Base-by-base conservation (phyloP, 2,888 invertebrate species). In the Oscheius sp. region DNA sequence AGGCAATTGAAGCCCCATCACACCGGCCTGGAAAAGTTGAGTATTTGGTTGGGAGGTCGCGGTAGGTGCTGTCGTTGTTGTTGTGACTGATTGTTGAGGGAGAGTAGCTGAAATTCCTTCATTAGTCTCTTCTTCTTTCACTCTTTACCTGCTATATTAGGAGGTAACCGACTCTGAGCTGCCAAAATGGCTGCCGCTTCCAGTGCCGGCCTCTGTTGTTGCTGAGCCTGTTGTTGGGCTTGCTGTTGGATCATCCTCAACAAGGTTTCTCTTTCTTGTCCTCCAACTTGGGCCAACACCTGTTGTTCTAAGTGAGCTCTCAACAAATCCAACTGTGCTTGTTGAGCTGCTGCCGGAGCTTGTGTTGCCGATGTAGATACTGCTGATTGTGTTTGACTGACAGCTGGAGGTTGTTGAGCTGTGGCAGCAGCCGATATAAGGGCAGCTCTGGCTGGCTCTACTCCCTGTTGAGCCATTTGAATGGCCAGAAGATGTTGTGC, bases 291-390 rank as follows among this genome's bases (percentile, higher is more conserved):
- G 4, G 12, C 30, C 36, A 36, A 30, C 22, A 56, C 54, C 26
- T 67, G 67, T n/a, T 59, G 57, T 38, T 67, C 67, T 50, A 57
- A 36, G 24, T 67, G 67, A 8, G 67, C 67, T 2, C 67, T 32
- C 5, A 67, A 22, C 8, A 67, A 26, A 12, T 67, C 67, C 38
- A 67, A 24, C 17, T 59, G 57, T 0, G 45, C 9, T 1, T 41
- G 33, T 26, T 50, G 62, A 2, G 9, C 20, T 2, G 47, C 47
- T 6, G 47, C 62, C 38, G 33, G 3, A 30, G 62, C 38, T 32
- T 20, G 14, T 20, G 47, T 17, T 33, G 36, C 32, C 14, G 63
- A 17, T 20, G 50, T 26, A 1, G 49, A n/a, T 8, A 14, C 41
- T 14, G 61, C n/a, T 30, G 61, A 17, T 28, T 45, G 49, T 22